These are phyloP conservation scores for Cheiracanthium punctorium DNA, from an alignment of 2,888 invertebrate genomes.

Conservation along the genomic window DNA sequence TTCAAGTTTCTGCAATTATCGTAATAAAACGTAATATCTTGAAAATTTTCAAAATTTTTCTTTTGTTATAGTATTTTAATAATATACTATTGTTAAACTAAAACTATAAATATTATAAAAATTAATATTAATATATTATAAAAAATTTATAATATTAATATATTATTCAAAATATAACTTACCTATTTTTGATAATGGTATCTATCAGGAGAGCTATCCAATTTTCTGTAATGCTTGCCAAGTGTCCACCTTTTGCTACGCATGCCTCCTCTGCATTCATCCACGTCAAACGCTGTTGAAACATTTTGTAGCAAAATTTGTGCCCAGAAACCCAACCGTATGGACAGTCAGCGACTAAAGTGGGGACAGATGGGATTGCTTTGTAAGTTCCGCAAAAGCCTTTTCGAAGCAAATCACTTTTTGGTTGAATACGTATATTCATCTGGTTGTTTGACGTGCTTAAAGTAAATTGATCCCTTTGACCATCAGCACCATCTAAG, in stretches of 20 bases:
- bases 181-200: slow-evolving; percentile 48
- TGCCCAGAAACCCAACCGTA: slow-evolving; percentile 84
- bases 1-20: too few relatives aligned
- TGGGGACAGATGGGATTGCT: slow-evolving; percentile 67
- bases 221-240: slow-evolving; percentile 79
- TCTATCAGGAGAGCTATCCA: slow-evolving; percentile 35
- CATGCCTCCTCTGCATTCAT: slow-evolving; percentile 83
- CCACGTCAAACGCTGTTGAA: slow-evolving; percentile 81
- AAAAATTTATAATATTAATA: too few relatives aligned
- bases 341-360: slow-evolving; percentile 78
- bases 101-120: too few relatives aligned
- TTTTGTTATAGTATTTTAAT: too few relatives aligned
- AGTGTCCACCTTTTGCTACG: slow-evolving; percentile 81
- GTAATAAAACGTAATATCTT: too few relatives aligned
- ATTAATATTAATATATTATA: too few relatives aligned
- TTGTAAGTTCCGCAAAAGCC: slow-evolving; percentile 66
- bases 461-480: slow-evolving; percentile 16
- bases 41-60: too few relatives aligned
- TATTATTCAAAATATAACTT: too few relatives aligned
- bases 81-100: too few relatives aligned
- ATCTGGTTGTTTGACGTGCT: slow-evolving; percentile 11
- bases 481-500: slow-evolving; percentile 3
- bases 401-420: not conserved
- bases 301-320: slow-evolving; percentile 82
- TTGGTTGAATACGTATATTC: not conserved